These are phyloP conservation scores for Pocillopora grandis DNA, from an alignment of 92 coral and sea anemone genomes.

Conservation along the genomic window DNA sequence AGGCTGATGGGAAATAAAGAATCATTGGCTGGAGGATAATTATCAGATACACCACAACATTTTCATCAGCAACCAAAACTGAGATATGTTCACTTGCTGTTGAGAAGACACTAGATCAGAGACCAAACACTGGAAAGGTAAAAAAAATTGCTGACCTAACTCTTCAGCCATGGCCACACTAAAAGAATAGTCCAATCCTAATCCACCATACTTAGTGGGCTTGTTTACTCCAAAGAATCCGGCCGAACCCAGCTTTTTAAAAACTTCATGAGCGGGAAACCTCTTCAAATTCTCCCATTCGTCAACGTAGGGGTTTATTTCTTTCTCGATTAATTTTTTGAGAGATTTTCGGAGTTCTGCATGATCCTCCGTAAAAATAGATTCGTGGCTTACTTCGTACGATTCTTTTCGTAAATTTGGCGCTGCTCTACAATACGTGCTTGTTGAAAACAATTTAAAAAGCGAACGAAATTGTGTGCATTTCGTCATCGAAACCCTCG, in stretches of 20 bases:
- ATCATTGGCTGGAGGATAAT: too few species aligned
- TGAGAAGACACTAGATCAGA: neutral
- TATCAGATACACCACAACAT: neutral
- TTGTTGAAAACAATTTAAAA: conserved; percentile 59
- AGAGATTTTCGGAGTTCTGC: conserved; percentile 83
- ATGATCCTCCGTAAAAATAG: conserved; percentile 87
- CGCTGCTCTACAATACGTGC: conserved; percentile 33
- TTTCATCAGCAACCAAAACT: neutral
- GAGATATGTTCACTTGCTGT: neutral
- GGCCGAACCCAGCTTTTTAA: conserved; percentile 90
- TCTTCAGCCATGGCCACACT: conserved; percentile 98
- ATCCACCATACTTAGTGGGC: conserved; percentile 94
- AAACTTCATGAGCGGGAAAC: conserved; percentile 96
- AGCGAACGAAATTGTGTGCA: conserved; percentile 41
- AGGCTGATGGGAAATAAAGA: too few species aligned
- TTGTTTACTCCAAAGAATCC: conserved; percentile 95
- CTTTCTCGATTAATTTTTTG: conserved; percentile 87
- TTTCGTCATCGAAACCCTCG: conserved; percentile 16
- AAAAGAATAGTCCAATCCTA: conserved; percentile 92
- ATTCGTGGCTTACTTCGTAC: conserved; percentile 73
- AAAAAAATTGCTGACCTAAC: conserved; percentile 64
- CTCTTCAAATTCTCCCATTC: conserved; percentile 90
- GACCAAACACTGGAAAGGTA: neutral
- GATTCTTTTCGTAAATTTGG: conserved; percentile 73
- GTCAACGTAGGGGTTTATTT: conserved; percentile 96